Base-by-base conservation (phyloP, 35 echinoderm and acorn worm species). In the Hemicentrotus pulcherrimus region DNA sequence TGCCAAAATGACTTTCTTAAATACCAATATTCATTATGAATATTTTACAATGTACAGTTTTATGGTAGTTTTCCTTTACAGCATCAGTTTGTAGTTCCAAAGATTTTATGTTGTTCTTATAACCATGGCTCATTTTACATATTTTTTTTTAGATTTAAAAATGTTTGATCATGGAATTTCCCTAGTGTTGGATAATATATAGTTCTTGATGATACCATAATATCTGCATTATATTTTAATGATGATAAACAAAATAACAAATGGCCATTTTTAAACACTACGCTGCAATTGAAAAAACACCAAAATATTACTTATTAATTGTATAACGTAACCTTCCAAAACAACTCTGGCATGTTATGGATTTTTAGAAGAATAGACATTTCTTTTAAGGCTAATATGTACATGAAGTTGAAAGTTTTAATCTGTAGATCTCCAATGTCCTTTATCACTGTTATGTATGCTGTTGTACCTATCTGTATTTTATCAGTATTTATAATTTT, bases 401-500 rank as follows among this genome's bases (percentile, higher is more conserved):
- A 78, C 19, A 78, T 78, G 24, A 78, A 28, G 18, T 78, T 22
- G 19, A 28, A 78, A 8, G 28, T 78, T 78, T 78, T 78, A 78
- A 55, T 30, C n/a, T 78, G 65, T 78, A 78, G 15, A 78, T 78
- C 65, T 78, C 28, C n/a, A 59, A 59, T 59, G 65, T n/a, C 65
- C 65, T 78, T 59, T 78, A 6, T 28, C 19, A 78, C 6, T 78
- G 35, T 41, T 1, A 41, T 41, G 65, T 78, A 78, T 78, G 24
- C 19, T 78, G 4, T 78, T 78, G 7, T 78, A 78, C 65, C 65
- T 78, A n/a, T 78, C 65, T 78, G 65, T 78, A 78, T 78, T 78
- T 78, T 78, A 78, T 78, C 65, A 28, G 65, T 78, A 78, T 78
- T 78, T 78, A 78, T 78, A 78, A 78, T 78, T 78, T 78, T 55